Evolutionary conservation across 2,113 vertebrate genomes (phyloP).

Genomic region (Oreochromis aureus): DNA sequence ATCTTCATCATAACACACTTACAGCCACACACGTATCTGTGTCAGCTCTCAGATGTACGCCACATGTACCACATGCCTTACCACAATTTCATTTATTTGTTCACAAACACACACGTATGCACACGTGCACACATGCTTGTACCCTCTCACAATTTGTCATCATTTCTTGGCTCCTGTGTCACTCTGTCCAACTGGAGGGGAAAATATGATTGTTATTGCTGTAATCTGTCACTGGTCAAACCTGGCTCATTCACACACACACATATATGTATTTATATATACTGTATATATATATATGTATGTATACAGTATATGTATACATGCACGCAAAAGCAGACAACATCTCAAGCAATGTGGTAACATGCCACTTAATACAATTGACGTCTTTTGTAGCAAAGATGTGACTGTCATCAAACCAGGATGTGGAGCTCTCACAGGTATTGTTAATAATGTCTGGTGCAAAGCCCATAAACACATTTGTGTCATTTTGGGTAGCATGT

Average conservation of each 20-base stretch:
- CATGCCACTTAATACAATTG: neutral
- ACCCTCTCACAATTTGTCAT: neutral
- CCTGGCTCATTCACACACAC: neutral
- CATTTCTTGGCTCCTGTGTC: neutral
- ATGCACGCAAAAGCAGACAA: no score
- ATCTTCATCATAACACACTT: slow-evolving; percentile 19
- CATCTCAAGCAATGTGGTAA: neutral
- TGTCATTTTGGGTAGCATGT: neutral
- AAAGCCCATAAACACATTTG: neutral
- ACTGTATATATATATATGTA: fast-evolving
- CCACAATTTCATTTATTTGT: neutral
- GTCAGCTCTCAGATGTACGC: neutral
- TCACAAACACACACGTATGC: neutral
- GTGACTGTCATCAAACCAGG: neutral
- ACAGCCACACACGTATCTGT: neutral
- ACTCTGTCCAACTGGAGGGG: neutral
- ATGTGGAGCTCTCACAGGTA: neutral
- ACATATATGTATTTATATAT: neutral
- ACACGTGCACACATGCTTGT: neutral
- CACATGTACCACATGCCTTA: neutral
- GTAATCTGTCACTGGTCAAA: neutral
- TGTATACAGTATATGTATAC: neutral
- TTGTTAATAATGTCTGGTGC: neutral
- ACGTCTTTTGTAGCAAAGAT: neutral
- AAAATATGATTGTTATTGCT: neutral